Conservation (phyloP, 2,888 invertebrate species). For the Hypselothyrea guttata region DNA sequence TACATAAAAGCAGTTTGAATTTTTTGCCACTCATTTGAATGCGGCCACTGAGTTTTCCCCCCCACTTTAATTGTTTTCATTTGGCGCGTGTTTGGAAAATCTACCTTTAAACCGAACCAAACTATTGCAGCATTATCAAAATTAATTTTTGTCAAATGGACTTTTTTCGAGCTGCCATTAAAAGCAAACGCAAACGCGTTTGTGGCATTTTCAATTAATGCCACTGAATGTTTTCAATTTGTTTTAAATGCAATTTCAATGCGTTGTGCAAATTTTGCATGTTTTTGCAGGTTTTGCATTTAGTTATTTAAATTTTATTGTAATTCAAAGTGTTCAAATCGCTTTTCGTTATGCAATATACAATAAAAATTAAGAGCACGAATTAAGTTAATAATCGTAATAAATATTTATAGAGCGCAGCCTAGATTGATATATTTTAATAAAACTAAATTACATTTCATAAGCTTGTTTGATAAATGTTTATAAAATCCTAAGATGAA, state of each 20-base stretch:
- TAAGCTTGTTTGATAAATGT: too few relatives aligned
- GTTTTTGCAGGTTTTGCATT: constrained; percentile 21
- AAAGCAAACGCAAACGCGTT: constrained; percentile 22
- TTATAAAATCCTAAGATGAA: too few relatives aligned
- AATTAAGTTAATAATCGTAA: constrained; percentile 1
- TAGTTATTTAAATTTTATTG: constrained; percentile 24
- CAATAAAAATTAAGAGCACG: constrained; percentile 19
- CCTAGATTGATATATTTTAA: too few relatives aligned
- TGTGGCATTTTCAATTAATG: constrained; percentile 51
- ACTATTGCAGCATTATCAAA: constrained; percentile 40
- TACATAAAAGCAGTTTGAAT: constrained; percentile 62
- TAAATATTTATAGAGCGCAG: background rate
- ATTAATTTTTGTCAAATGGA: constrained; percentile 47
- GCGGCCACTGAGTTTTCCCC: too few relatives aligned
- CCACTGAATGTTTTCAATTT: constrained; percentile 48
- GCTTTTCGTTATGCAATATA: constrained; percentile 2
- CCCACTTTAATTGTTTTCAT: constrained; percentile 48
- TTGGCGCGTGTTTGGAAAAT: constrained; percentile 46
- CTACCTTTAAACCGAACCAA: constrained; percentile 51
- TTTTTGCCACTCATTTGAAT: constrained; percentile 32
- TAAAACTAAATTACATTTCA: too few relatives aligned
- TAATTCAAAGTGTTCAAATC: constrained; percentile 8
- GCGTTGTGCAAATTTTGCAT: too few relatives aligned
- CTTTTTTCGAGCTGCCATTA: constrained; percentile 11
- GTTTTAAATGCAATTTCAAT: constrained; percentile 44